A percentile compares a stretch with the other conserved stretches of the same genome.
phyloP scores from a whole-genome alignment of 37 sponge, comb jelly and placozoan genomes.

The Chondrosia reniformis region DNA sequence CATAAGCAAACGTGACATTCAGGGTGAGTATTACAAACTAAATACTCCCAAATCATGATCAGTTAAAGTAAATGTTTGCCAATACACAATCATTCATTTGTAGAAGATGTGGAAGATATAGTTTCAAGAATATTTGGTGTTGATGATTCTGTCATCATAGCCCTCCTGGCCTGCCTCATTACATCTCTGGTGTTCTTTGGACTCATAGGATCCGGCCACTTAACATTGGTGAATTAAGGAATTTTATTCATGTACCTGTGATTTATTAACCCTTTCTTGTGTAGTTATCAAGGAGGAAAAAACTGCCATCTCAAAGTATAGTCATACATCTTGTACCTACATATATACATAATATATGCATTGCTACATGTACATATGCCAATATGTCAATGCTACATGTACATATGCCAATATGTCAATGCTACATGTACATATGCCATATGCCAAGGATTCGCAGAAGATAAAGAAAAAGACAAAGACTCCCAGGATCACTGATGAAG shows the following conservation, averaged over 20 bases:
- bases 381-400: no score
- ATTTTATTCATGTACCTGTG: not conserved
- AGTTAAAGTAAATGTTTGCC: not conserved
- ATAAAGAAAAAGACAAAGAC: no score
- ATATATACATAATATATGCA: not conserved
- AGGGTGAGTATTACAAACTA: not conserved
- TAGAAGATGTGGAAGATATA: no score
- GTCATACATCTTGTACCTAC: not conserved
- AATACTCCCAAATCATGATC: not conserved
- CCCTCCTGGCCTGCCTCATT: slow-evolving; percentile 15
- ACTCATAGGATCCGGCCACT: slow-evolving; percentile 7
- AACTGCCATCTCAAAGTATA: not conserved
- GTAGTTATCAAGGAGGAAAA: not conserved
- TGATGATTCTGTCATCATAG: no score
- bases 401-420: no score
- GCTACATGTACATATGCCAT: no score
- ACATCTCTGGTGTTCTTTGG: slow-evolving; percentile 5
- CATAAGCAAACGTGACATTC: not conserved
- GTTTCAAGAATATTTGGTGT: no score
- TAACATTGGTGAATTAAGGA: slow-evolving; percentile 26
- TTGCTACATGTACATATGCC: not conserved
- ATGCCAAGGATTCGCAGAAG: no score
- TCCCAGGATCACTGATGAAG: no score
- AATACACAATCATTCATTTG: not conserved
- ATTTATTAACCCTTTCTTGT: not conserved